phyloP scores from a whole-genome alignment of 2,797 vertebrate genomes.

The Chloroceryle amazona region DNA sequence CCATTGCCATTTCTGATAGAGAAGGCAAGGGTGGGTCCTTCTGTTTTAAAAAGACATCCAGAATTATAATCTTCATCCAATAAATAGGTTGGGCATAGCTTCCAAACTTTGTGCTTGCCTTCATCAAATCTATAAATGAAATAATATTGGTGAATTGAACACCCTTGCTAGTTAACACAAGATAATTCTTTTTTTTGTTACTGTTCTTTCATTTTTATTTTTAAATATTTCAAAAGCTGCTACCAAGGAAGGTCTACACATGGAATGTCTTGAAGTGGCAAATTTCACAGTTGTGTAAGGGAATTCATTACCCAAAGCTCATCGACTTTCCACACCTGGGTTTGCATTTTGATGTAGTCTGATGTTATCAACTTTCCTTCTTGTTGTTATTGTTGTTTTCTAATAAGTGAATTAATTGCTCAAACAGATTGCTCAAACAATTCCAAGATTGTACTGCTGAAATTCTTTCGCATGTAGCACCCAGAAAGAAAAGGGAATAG shows the following conservation, averaged over 20 bases:
- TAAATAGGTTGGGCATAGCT: conserved; percentile 60
- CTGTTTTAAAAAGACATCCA: conserved; percentile 71
- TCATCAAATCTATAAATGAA: conserved; percentile 35
- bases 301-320: neutral
- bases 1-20: conserved; percentile 48
- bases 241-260: neutral
- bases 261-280: neutral
- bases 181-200: neutral
- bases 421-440: neutral
- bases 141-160: neutral
- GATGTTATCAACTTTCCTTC: neutral
- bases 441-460: neutral
- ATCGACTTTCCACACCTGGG: neutral
- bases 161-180: neutral
- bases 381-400: neutral
- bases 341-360: neutral
- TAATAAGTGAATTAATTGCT: neutral
- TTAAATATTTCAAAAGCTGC: neutral
- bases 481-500: neutral
- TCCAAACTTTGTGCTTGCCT: neutral
- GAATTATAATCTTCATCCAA: neutral
- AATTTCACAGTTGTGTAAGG: neutral
- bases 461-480: neutral
- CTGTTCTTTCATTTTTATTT: neutral
- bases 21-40: conserved; percentile 11